Evolutionary conservation across 2,113 vertebrate species (phyloP).

Genomic region (Oreotragus oreotragus): DNA sequence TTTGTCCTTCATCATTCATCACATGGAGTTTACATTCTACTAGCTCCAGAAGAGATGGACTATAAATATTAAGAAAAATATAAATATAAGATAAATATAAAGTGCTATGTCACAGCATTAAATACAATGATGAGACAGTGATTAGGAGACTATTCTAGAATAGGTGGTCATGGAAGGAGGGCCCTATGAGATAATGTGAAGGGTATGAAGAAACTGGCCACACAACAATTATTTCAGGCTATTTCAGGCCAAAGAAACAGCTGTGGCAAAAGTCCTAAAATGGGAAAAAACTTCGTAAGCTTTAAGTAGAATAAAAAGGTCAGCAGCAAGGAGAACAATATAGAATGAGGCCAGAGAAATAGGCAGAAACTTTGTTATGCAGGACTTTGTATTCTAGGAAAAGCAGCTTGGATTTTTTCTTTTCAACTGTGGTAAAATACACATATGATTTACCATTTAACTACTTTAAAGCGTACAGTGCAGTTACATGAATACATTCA

Average conservation of each 20-base stretch:
- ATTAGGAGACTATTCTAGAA: background rate
- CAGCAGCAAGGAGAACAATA: background rate
- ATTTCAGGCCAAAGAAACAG: background rate
- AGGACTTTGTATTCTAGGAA: background rate
- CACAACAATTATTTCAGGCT: background rate
- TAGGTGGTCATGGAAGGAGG: background rate
- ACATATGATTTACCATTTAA: background rate
- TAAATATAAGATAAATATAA: background rate
- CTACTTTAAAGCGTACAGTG: background rate
- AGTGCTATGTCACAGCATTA: background rate
- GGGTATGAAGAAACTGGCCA: background rate
- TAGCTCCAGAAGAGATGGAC: background rate
- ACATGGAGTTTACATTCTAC: background rate
- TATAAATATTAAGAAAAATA: slow-evolving; percentile 24
- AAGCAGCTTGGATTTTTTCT: background rate
- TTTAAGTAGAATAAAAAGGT: background rate
- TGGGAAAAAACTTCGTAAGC: background rate
- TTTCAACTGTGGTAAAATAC: background rate
- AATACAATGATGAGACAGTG: background rate
- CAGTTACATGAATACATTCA: background rate
- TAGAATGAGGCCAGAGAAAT: background rate
- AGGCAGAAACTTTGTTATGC: background rate
- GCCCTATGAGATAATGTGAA: background rate
- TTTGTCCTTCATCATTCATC: background rate
- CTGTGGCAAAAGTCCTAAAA: background rate